These are phyloP conservation scores for Sphinx pinastri DNA, from an alignment of 2,888 invertebrate species.

Conservation along the genomic window DNA sequence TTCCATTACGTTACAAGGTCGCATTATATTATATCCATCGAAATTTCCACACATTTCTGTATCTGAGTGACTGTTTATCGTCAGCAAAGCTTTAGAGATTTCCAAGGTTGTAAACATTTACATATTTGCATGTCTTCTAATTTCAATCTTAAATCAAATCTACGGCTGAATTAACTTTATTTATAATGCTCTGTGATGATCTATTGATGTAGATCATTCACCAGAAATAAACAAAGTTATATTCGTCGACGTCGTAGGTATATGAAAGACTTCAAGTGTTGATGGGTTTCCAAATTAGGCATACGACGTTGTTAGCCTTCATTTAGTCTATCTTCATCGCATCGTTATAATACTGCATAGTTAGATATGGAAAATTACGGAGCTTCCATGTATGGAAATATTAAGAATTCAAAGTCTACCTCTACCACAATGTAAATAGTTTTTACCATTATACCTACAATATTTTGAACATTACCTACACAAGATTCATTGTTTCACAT, in stretches of 20 bases:
- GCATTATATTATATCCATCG: conserved; percentile 24
- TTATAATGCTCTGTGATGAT: background rate
- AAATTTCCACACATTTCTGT: conserved; percentile 12
- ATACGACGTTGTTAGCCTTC: too few species aligned
- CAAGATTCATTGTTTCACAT: background rate
- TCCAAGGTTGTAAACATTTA: background rate
- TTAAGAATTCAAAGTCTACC: too few species aligned
- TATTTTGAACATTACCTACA: background rate
- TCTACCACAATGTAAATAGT: background rate
- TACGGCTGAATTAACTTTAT: background rate
- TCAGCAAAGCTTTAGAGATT: background rate
- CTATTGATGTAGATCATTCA: background rate
- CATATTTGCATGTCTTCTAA: background rate
- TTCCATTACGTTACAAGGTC: conserved; percentile 11
- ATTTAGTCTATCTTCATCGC: too few species aligned
- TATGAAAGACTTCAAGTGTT: too few species aligned
- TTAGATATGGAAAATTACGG: too few species aligned
- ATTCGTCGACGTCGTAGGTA: too few species aligned
- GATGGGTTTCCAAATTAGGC: too few species aligned
- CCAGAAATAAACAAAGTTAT: too few species aligned
- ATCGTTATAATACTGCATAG: too few species aligned
- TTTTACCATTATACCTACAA: background rate
- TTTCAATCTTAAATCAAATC: background rate
- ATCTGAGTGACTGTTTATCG: background rate
- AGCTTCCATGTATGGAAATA: too few species aligned